Percentiles rank a stretch among this genome's conserved stretches.
phyloP scores from a whole-genome alignment of 2,888 invertebrate species.

The Aromia moschata region DNA sequence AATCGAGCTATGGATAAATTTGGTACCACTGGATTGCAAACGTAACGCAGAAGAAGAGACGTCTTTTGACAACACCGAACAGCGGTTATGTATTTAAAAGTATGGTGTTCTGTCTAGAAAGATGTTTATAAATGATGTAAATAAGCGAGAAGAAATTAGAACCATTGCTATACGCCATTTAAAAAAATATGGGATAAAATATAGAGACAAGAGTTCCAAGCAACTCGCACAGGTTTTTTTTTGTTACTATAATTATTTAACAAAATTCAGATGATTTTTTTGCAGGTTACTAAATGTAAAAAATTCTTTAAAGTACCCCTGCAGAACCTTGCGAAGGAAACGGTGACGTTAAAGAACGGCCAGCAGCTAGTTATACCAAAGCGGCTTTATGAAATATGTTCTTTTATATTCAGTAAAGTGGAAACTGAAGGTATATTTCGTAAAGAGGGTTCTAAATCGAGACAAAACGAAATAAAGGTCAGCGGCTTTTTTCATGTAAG shows the following conservation, averaged over 20 bases:
- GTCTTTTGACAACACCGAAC: too few species aligned
- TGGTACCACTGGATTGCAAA: too few species aligned
- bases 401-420: conserved; percentile 73
- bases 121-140: conserved; percentile 68
- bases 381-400: conserved; percentile 77
- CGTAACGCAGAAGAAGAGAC: too few species aligned
- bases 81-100: too few species aligned
- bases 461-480: conserved; percentile 85
- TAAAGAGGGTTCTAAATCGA: conserved; percentile 84
- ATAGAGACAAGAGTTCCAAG: conserved; percentile 73
- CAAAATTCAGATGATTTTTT: too few species aligned
- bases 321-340: conserved; percentile 65
- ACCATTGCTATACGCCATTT: conserved; percentile 72
- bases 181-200: conserved; percentile 76
- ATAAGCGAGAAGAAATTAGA: conserved; percentile 67
- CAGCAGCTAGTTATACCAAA: conserved; percentile 76
- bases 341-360: conserved; percentile 73
- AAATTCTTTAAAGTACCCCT: conserved; percentile 68
- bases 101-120: conserved; percentile 40
- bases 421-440: conserved; percentile 87
- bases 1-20: too few species aligned
- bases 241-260: too few species aligned
- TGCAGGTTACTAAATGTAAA: conserved; percentile 54
- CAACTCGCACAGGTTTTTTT: conserved; percentile 64
- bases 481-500: too few species aligned